A percentile compares a stretch with the other conserved stretches of the same genome.
Evolutionary conservation across 2,797 vertebrate genomes (phyloP).

Genomic region (Rhyacichthys aspro): DNA sequence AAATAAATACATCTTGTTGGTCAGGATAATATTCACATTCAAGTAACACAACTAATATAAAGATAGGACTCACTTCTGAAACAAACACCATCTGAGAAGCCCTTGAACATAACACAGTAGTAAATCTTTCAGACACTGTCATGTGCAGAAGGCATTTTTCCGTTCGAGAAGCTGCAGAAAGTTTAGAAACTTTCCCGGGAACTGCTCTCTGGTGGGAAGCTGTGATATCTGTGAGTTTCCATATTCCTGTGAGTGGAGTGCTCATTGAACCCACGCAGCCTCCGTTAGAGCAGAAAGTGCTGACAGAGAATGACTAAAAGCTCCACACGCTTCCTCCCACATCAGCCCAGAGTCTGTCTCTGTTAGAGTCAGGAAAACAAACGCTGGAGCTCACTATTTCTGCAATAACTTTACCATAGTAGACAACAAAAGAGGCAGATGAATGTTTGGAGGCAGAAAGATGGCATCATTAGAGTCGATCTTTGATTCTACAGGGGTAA

Average conservation of each 20-base stretch:
- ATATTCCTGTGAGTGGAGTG: constrained; percentile 45
- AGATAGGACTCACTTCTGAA: too few species aligned
- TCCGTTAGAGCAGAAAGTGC: constrained; percentile 56
- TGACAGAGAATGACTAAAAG: constrained; percentile 66
- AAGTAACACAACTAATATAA: too few species aligned
- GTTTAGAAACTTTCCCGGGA: background rate
- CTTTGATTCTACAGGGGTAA: too few species aligned
- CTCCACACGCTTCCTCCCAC: constrained; percentile 51
- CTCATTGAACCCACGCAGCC: constrained; percentile 64
- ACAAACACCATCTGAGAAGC: too few species aligned
- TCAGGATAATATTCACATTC: too few species aligned
- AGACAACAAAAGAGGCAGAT: too few species aligned
- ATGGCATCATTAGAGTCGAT: too few species aligned
- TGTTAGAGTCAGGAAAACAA: constrained; percentile 15
- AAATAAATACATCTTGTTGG: too few species aligned
- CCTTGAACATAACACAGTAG: too few species aligned
- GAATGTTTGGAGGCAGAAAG: too few species aligned
- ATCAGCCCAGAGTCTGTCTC: constrained; percentile 29
- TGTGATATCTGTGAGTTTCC: constrained; percentile 57
- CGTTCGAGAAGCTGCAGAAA: background rate
- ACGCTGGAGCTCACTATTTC: background rate
- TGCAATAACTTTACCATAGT: background rate
- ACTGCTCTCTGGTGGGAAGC: background rate
- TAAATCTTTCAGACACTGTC: background rate
- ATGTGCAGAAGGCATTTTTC: background rate